phyloP scores from a whole-genome alignment of 2,888 invertebrate species.

The Mamestra brassicae region DNA sequence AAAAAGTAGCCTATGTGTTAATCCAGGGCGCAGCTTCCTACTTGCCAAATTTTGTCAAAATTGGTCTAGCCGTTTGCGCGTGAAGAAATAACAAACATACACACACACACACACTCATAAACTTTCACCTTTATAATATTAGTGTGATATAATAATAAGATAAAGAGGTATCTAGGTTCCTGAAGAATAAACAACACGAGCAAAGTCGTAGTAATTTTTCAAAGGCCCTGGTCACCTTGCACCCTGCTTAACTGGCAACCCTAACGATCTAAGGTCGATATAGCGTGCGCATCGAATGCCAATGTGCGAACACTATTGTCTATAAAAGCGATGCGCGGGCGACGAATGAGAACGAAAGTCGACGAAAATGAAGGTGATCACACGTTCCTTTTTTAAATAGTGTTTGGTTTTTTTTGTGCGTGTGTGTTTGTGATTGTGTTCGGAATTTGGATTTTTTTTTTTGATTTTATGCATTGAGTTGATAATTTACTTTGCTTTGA shows the following conservation, averaged over 20 bases:
- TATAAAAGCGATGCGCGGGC: constrained; percentile 83
- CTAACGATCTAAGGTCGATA: constrained; percentile 79
- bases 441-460: constrained; percentile 12
- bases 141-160: no score
- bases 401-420: constrained; percentile 57
- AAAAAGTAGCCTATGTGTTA: no score
- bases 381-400: constrained; percentile 76
- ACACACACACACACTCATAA: no score
- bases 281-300: constrained; percentile 79
- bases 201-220: no score
- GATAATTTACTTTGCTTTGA: not conserved
- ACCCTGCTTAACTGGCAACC: constrained; percentile 44
- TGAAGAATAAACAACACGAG: no score
- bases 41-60: no score
- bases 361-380: constrained; percentile 89
- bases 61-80: no score
- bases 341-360: constrained; percentile 80
- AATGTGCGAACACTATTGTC: constrained; percentile 82
- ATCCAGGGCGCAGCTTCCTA: no score
- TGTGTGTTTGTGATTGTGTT: constrained; percentile 63
- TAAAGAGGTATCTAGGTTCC: no score
- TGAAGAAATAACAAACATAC: no score
- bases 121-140: no score
- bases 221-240: constrained; percentile 35
- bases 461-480: not conserved